These are phyloP conservation scores for Cinclus cinclus DNA, from an alignment of 2,113 vertebrate genomes.

Conservation along the genomic window DNA sequence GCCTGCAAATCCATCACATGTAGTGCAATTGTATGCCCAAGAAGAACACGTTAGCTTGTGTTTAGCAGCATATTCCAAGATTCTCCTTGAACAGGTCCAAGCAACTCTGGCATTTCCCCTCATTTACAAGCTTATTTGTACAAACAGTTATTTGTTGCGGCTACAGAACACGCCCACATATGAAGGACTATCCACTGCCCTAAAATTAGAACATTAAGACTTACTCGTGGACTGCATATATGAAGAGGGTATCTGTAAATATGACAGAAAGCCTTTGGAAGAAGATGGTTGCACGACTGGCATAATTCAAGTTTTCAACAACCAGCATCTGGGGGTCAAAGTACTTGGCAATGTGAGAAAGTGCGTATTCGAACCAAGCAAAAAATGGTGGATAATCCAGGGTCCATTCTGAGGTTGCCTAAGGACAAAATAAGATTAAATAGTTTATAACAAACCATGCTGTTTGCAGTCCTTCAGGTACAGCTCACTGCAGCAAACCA, in stretches of 20 bases:
- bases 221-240: slow-evolving; percentile 88
- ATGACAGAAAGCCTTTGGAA: slow-evolving; percentile 94
- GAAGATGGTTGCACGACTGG: slow-evolving; percentile 78
- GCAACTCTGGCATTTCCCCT: neutral
- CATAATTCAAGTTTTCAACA: slow-evolving; percentile 84
- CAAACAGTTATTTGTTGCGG: neutral
- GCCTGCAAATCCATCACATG: accelerated
- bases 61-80: neutral
- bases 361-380: slow-evolving; percentile 88
- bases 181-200: neutral
- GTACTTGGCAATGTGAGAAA: slow-evolving; percentile 84
- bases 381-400: slow-evolving; percentile 97
- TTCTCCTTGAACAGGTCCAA: neutral
- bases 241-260: slow-evolving; percentile 82
- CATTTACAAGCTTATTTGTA: neutral
- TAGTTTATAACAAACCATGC: neutral
- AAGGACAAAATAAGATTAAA: neutral
- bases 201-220: slow-evolving; percentile 50
- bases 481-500: neutral
- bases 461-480: neutral
- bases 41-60: neutral
- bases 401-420: slow-evolving; percentile 93
- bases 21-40: neutral
- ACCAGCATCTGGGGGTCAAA: slow-evolving; percentile 88
- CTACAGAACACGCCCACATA: neutral